Conservation (phyloP, 2,888 invertebrate genomes). For the Aleiodes leptofemur region DNA sequence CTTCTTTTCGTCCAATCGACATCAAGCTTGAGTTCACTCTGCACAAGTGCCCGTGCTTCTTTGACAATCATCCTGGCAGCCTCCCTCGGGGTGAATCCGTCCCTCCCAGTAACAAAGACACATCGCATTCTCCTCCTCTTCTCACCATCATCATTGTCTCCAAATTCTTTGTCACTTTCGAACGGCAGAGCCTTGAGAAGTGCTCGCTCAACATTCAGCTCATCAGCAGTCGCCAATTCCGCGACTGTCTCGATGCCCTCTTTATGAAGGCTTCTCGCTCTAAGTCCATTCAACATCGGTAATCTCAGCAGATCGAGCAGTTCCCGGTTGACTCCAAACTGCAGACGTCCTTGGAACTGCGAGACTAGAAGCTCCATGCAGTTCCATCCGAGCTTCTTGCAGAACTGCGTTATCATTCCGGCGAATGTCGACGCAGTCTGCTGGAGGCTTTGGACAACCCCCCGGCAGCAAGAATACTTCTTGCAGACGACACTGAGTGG, state of each 20-base stretch:
- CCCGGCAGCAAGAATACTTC: constrained; percentile 91
- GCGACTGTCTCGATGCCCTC: constrained; percentile 87
- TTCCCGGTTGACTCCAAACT: constrained; percentile 95
- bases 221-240: constrained; percentile 86
- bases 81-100: constrained; percentile 87
- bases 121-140: constrained; percentile 83
- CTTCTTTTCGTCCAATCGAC: constrained; percentile 81
- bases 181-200: constrained; percentile 89
- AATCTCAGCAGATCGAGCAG: constrained; percentile 93
- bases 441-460: constrained; percentile 94
- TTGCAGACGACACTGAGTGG: constrained; percentile 87
- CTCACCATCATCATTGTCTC: constrained; percentile 80
- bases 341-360: constrained; percentile 95
- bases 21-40: constrained; percentile 85
- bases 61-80: constrained; percentile 87
- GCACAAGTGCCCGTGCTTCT: constrained; percentile 84
- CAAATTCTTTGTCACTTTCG: constrained; percentile 85
- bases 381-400: constrained; percentile 93
- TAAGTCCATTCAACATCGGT: constrained; percentile 87
- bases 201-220: constrained; percentile 84
- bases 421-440: constrained; percentile 97
- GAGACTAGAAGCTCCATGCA: constrained; percentile 91
- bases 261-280: constrained; percentile 90
- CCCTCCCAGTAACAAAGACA: constrained; percentile 87
- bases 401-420: constrained; percentile 97